Base-by-base conservation (phyloP, 2,113 vertebrate species). In the Haplochromis burtoni region DNA sequence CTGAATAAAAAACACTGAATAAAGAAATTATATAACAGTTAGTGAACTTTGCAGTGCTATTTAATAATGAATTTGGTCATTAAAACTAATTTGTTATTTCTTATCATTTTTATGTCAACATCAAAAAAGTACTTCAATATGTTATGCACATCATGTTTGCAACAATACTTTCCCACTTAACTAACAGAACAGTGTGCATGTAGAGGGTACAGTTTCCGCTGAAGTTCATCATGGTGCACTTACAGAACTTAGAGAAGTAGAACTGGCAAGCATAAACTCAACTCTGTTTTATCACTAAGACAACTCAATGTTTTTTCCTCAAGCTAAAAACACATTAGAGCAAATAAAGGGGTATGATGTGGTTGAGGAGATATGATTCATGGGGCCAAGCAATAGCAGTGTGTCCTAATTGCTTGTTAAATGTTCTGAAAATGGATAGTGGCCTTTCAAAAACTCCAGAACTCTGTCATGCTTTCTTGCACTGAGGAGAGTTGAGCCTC, bases 341-440 rank as follows among this genome's bases (percentile, higher is more conserved):
- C 45, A 85, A 91, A 88, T 84, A 89, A 91, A 87, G 26, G 89
- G 16, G 73, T 49, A 73, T 86, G 83, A 86, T 90, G 68, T 80
- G 88, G 83, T 76, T 82, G 88, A 88, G 38, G 38, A 81, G 82
- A 83, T 85, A 61, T 91, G 92, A 94, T 86, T 86, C 84, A 89
- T 85, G 91, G 59, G 86, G 59, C 82, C 81, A n/a, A 84, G 81
- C 66, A 80, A 87, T 84, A 71, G 78, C 84, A 87, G n/a, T 55
- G 51, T 73, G 80, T 90, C 80, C 88, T 61, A 33, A 82, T 83
- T 86, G 89, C 90, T 91, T 92, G 89, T 90, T 93, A 92, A 93
- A 93, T 94, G 89, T 91, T 93, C 83, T 86, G 89, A 89, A 93
- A 94, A 95, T 91, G 92, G 91, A 94, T 89, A 86, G 93, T 94